These are phyloP conservation scores for Oncopeltus fasciatus DNA, from an alignment of 1,140 invertebrate genomes.

Conservation along the genomic window DNA sequence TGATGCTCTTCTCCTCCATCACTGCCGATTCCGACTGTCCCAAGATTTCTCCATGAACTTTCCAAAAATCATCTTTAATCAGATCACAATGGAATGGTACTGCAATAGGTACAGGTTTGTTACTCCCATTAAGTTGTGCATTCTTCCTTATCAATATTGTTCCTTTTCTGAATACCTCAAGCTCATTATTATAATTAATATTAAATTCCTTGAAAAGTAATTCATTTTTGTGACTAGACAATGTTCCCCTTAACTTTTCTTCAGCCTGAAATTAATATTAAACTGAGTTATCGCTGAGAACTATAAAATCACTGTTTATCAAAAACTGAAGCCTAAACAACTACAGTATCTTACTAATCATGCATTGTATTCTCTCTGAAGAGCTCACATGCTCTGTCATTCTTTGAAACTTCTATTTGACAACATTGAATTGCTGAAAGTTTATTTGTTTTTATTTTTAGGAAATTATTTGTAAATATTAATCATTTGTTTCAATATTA, in stretches of 20 bases:
- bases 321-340: no score
- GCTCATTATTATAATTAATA: slow-evolving; percentile 89
- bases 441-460: no score
- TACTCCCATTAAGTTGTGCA: slow-evolving; percentile 28
- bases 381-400: no score
- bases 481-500: no score
- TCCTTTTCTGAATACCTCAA: slow-evolving; percentile 75
- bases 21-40: slow-evolving; percentile 3
- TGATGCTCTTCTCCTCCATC: not conserved
- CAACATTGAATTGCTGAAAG: no score
- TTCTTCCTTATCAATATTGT: slow-evolving; percentile 61
- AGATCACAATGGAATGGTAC: slow-evolving; percentile 61
- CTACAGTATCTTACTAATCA: no score
- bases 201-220: slow-evolving; percentile 79
- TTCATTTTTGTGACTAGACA: slow-evolving; percentile 87
- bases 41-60: slow-evolving; percentile 47
- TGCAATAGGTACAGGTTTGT: slow-evolving; percentile 34
- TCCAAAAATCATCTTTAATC: slow-evolving; percentile 78
- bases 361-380: no score
- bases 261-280: slow-evolving; percentile 48
- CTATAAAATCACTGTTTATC: no score
- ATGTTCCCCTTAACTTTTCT: slow-evolving; percentile 64
- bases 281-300: no score
- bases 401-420: no score
- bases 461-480: no score